A percentile compares a stretch with the other conserved stretches of the same genome.
Evolutionary conservation across 2,113 vertebrate genomes (phyloP).

Genomic region (Poeciliopsis turrubarensis): DNA sequence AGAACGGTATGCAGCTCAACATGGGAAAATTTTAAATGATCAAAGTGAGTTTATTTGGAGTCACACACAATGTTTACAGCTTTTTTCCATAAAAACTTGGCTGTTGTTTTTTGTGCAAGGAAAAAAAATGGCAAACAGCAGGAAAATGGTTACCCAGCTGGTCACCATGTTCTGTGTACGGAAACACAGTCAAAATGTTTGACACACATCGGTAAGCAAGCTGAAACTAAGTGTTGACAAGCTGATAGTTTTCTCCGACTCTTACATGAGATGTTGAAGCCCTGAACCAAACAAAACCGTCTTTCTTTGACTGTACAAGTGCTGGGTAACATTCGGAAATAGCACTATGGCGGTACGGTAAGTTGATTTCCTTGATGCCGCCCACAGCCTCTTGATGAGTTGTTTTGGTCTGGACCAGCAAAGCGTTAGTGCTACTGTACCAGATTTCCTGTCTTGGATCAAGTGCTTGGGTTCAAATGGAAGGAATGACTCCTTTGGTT

Average conservation of each 20-base stretch:
- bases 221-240: background rate
- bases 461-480: background rate
- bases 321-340: background rate
- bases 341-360: background rate
- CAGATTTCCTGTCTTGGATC: background rate
- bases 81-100: background rate
- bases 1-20: background rate
- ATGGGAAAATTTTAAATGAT: background rate
- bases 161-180: background rate
- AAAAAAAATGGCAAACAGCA: background rate
- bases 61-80: background rate
- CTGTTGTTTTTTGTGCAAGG: background rate
- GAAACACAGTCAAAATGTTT: background rate
- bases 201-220: background rate
- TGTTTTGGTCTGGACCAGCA: background rate
- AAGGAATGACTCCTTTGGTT: background rate
- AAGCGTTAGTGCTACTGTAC: background rate
- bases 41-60: background rate
- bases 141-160: background rate
- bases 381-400: background rate
- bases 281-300: background rate
- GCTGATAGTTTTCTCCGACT: background rate
- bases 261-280: background rate
- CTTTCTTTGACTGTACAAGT: background rate
- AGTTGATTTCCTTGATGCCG: background rate